Conservation (phyloP, 92 coral and sea anemone species). For the Actinernus sp. region DNA sequence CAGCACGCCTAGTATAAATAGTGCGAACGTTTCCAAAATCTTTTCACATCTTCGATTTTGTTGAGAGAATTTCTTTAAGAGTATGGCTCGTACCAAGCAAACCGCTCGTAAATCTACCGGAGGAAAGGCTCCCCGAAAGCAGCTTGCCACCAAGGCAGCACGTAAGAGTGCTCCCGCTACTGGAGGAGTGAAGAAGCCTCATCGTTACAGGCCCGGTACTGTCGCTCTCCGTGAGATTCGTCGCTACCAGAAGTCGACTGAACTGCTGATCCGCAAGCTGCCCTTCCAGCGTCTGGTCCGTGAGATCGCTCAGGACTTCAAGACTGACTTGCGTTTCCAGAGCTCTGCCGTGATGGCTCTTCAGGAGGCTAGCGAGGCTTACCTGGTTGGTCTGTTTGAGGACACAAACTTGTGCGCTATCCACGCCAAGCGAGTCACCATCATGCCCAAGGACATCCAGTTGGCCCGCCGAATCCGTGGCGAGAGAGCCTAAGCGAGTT, state of each 20-base stretch:
- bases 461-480: constrained; percentile 99
- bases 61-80: too few relatives aligned
- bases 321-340: constrained; percentile 97
- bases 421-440: constrained; percentile 99
- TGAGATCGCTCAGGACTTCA: constrained; percentile 98
- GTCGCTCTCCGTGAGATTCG: constrained; percentile 98
- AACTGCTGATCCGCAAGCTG: constrained; percentile 97
- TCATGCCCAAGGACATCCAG: constrained; percentile 99
- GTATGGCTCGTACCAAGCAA: too few relatives aligned
- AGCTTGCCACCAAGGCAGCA: too few relatives aligned
- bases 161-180: too few relatives aligned
- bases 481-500: constrained; percentile 61
- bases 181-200: too few relatives aligned
- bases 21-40: too few relatives aligned
- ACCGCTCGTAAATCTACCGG: too few relatives aligned
- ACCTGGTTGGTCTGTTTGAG: constrained; percentile 97
- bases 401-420: constrained; percentile 99
- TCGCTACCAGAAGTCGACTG: constrained; percentile 98
- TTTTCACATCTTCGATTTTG: too few relatives aligned
- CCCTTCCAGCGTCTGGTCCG: constrained; percentile 99
- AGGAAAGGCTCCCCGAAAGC: too few relatives aligned
- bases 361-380: constrained; percentile 97
- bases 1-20: too few relatives aligned
- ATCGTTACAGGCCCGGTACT: too few relatives aligned
- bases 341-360: constrained; percentile 96